Base-by-base conservation (phyloP, 2,888 invertebrate genomes). In the Mythimna pallens region DNA sequence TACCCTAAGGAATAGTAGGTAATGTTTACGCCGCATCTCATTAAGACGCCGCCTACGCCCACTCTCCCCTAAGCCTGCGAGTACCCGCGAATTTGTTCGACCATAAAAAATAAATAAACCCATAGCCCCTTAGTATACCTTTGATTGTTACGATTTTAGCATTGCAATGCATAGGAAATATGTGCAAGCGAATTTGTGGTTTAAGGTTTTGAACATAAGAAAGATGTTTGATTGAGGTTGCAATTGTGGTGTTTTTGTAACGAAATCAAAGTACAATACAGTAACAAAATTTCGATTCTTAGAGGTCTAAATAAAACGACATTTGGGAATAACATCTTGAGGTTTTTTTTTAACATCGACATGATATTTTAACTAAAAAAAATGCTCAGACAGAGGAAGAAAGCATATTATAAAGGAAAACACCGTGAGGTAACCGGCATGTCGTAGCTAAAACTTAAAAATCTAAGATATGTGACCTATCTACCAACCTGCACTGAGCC, bases 21-120 rank as follows among this genome's bases (percentile, higher is more conserved):
- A 75, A 84, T 94, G 90, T 94, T 94, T 94, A 91, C 93, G 87
- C 89, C 91, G 94, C 94, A 94, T 95, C 93, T 94, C 93, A 94
- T 94, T 94, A 94, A 91, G 89, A 89, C 80, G 80, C 87, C 89
- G 88, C 84, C 83, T 66, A 89, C 82, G 79, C 87, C 90, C 85
- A 82, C 82, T 69, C 70, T 79, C 70, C 82, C 79, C 81, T 81
- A 78, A 82, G 86, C 85, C 85, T 80, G 69, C 79, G 34, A 58
- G 10, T 58, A 58, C 58, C 58, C 58, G 85, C 83, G 86, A 90
- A 92, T 90, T 92, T 91, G 89, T 90, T 92, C 91, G 88, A 91
- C 92, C 93, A 91, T 93, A 91, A 92, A 93, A 91, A 92, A 93
- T 92, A 94, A 93, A 94, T 93, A 93, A 91, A 92, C 86, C 80